Base-by-base conservation (phyloP, 2,888 invertebrate genomes). In the Netelia melanura region DNA sequence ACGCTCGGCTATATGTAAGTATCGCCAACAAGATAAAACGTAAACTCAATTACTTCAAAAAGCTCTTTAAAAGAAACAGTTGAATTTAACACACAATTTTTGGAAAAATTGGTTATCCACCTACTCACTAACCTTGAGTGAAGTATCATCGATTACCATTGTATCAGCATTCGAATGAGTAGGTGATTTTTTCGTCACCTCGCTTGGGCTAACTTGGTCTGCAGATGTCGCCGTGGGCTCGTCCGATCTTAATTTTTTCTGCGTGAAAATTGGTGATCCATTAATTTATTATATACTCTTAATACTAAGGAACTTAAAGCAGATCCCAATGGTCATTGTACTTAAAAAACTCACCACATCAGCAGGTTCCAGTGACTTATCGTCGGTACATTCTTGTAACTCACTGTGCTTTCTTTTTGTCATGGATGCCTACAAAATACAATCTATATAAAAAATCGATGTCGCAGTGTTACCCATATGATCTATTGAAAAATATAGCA, bases 181-280 rank as follows among this genome's bases (percentile, higher is more conserved):
- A 0, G 1, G 8, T 25, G 8, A 0, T 11, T 64, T 62, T 8
- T 85, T 62, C 10, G 65, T 70, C 0, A 23, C 23, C 17, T 75
- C 44, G 10, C 85, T 85, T 3, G 38, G 52, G 44, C 68, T 87
- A 1, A 65, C 21, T 14, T 58, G 48, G 1, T 87, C 86, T n/a
- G 72, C 52, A 1, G 87, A 83, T 81, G 75, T 86, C 30, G 81
- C 44, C 0, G 78, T 65, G 5, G 86, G 67, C 23, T 78, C 25
- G 0, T 87, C 87, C 3, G 76, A 11, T 64, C 87, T 89, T 11
- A 58, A 0, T 81, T 88, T 90, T 79, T 90, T 91, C 91, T 91
- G 86, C 74, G 48, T 30, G 65, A 54, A 8, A 9, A 11, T 8
- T 1, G 17, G 11, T 1, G 17, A 11, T 23, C 11, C 17, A 43